Base-by-base conservation (phyloP, 2,888 invertebrate genomes). In the Eupithecia vulgata region DNA sequence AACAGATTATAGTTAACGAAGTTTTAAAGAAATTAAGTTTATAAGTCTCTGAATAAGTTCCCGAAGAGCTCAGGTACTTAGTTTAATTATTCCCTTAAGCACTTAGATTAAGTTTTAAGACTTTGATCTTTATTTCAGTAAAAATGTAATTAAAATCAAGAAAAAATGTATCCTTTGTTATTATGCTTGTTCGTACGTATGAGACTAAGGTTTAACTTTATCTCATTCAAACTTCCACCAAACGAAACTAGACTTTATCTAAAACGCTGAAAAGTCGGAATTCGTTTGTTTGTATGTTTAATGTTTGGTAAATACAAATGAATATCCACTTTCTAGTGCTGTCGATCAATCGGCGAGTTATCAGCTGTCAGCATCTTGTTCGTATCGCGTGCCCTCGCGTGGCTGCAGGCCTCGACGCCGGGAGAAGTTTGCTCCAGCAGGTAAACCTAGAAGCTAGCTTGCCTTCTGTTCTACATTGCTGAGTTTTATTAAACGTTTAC, bases 341-440 rank as follows among this genome's bases (percentile, higher is more conserved):
- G 92, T 84, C 91, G 92, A 93, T 93, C 93, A 93, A 92, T 93
- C 91, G 91, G 85, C 83, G 78, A 84, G 90, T 91, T 92, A 93
- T 92, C 93, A 87, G 88, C 92, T 91, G 90, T 91, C 85, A 86
- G 87, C 91, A 91, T 91, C 91, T 88, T 57, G 66, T 74, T 62
- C 74, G 74, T 75, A 78, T 78, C 75, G 68, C 45, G 64, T n/a
- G n/a, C n/a, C n/a, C n/a, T n/a, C n/a, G n/a, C n/a, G n/a, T n/a
- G 68, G 73, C 70, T 78, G 45, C 42, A 66, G 65, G 42, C 42
- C 12, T 4, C 13, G 42, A 12, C 40, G 40, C 40, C 13, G 42
- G 5, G 35, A 35, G 35, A 8, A 0, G 35, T 35, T 8, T 8
- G 2, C 42, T 13, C 15, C 15, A 42, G 30, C 30, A 30, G 30